Conservation (phyloP, 37 sponge, comb jelly and placozoan species). For the Diacarnus erythraeanus region DNA sequence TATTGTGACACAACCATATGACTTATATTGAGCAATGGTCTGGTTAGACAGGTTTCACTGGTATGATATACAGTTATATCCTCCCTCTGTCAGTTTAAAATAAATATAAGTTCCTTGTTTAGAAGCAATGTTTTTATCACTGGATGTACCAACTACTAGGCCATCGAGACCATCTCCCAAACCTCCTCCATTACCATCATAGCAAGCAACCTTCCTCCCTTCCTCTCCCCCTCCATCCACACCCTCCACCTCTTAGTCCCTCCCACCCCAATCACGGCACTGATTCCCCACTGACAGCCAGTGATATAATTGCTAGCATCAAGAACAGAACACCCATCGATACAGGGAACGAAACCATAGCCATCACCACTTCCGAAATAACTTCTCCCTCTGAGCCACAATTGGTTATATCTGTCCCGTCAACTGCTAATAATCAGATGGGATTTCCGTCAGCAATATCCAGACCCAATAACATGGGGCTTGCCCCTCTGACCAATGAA, state of each 20-base stretch:
- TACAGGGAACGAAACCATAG: background rate
- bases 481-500: background rate
- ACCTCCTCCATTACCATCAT: background rate
- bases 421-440: background rate
- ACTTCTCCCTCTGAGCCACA: background rate
- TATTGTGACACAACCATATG: no score
- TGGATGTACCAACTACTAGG: background rate
- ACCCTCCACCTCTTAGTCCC: background rate
- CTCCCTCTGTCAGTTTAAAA: no score
- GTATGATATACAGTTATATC: no score
- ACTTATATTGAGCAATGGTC: no score
- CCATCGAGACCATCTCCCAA: background rate
- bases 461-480: background rate
- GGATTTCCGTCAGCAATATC: background rate
- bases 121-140: no score
- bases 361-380: background rate
- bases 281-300: background rate
- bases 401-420: background rate
- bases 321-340: background rate
- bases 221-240: conserved; percentile 9
- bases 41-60: no score
- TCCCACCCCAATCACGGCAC: background rate
- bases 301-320: background rate
- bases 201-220: background rate
- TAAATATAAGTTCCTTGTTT: no score